These are phyloP conservation scores for Lepidocyrtoides sp. DNA, from an alignment of 2,888 invertebrate genomes.

Conservation along the genomic window DNA sequence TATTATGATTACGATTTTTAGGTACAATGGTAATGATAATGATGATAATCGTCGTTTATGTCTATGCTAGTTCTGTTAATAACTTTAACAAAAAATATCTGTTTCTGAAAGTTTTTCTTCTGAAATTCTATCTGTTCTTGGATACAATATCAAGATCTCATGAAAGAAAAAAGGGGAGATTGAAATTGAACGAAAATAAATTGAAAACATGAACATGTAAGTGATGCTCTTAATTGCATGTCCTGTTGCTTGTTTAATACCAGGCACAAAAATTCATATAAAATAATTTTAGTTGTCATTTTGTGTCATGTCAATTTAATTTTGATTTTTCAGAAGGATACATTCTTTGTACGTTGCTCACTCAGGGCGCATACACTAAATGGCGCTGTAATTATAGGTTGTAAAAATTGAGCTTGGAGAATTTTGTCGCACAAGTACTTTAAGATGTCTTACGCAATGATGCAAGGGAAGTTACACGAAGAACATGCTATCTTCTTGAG, in stretches of 20 bases:
- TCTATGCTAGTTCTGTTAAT: too few relatives aligned
- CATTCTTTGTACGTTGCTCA: not conserved
- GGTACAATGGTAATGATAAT: too few relatives aligned
- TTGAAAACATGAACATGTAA: conserved; percentile 7
- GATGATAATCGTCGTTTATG: too few relatives aligned
- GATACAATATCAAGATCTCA: too few relatives aligned
- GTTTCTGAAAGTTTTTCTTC: too few relatives aligned
- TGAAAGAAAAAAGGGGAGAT: not conserved
- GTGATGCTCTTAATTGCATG: not conserved
- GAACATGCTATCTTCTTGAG: not conserved
- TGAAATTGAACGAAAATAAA: not conserved
- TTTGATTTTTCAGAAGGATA: not conserved
- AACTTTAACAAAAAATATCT: too few relatives aligned
- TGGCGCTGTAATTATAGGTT: too few relatives aligned
- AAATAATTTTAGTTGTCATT: too few relatives aligned
- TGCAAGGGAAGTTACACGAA: not conserved
- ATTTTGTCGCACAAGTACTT: not conserved
- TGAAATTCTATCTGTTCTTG: too few relatives aligned
- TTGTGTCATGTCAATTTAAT: not conserved
- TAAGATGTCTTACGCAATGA: not conserved
- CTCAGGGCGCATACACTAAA: too few relatives aligned
- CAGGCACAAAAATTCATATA: not conserved
- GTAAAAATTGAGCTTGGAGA: not conserved
- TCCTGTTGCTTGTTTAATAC: not conserved
- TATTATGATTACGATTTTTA: too few relatives aligned